Evolutionary conservation across 2,797 vertebrate genomes (phyloP).

Genomic region (Myiothlypis coronata): DNA sequence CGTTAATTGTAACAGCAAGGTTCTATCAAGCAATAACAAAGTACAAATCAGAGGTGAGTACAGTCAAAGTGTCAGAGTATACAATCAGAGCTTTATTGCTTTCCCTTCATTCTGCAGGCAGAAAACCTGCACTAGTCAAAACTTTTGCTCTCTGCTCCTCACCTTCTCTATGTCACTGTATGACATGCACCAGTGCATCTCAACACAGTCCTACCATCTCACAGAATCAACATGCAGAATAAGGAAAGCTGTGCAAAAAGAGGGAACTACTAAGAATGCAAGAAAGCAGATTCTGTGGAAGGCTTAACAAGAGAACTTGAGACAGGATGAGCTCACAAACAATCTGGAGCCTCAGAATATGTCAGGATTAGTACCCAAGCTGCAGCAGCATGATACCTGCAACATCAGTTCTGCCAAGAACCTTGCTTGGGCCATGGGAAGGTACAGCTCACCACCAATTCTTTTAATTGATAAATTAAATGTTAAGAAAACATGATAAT

Average conservation of each 20-base stretch:
- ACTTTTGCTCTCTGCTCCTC: background rate
- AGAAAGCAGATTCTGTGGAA: background rate
- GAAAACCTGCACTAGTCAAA: background rate
- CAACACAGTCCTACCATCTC: background rate
- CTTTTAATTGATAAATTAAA: background rate
- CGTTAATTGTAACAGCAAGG: background rate
- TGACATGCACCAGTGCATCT: background rate
- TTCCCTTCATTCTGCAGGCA: background rate
- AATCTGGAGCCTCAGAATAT: background rate
- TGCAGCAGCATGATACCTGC: background rate
- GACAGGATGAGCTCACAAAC: background rate
- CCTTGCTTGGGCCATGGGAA: background rate
- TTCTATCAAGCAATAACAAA: background rate
- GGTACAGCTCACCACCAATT: background rate
- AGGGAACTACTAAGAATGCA: background rate
- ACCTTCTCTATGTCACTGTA: background rate
- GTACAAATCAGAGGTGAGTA: background rate
- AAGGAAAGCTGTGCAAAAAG: background rate
- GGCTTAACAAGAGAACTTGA: background rate
- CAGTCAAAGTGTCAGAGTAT: background rate
- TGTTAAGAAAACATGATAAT: background rate
- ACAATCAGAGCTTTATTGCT: background rate
- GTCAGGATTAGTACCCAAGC: background rate
- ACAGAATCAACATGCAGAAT: background rate
- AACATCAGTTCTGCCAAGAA: background rate